phyloP scores from a whole-genome alignment of 2,113 vertebrate genomes.

The Holacanthus passer region DNA sequence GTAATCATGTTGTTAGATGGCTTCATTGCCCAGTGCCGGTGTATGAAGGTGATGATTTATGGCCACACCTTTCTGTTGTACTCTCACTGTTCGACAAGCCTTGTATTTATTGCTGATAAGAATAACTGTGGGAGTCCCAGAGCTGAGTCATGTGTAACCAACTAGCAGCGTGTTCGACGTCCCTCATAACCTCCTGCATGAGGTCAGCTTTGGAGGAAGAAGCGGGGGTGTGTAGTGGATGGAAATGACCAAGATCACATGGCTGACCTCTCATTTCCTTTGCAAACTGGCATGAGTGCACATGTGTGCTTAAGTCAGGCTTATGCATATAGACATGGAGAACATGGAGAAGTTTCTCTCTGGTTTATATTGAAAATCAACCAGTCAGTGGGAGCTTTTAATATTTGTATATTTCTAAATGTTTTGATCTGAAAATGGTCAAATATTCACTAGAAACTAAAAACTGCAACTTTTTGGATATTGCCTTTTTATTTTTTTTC shows the following conservation, averaged over 20 bases:
- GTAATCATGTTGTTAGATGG: not conserved
- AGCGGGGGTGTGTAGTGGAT: not conserved
- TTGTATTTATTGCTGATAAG: conserved; percentile 24
- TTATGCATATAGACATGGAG: too few relatives aligned
- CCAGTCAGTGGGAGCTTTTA: not conserved
- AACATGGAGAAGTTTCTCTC: not conserved
- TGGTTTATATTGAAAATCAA: not conserved
- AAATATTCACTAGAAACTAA: not conserved
- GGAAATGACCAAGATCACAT: conserved; percentile 18
- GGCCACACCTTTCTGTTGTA: conserved; percentile 1
- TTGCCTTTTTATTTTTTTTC: not conserved
- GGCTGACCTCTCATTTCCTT: conserved; percentile 40
- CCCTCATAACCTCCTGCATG: conserved; percentile 24
- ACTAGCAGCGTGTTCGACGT: conserved; percentile 14
- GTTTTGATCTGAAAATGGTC: not conserved
- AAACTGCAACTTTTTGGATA: not conserved
- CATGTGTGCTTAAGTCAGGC: not conserved
- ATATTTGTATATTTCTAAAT: not conserved
- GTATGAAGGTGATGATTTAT: not conserved
- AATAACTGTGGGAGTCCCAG: conserved; percentile 33
- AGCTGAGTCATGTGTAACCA: conserved; percentile 7
- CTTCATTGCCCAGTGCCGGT: not conserved
- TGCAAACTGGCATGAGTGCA: not conserved
- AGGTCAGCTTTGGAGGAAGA: conserved; percentile 21
- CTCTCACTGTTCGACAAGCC: conserved; percentile 9